These are phyloP conservation scores for Dendrolimus kikuchii DNA, from an alignment of 1,140 invertebrate genomes.

Conservation along the genomic window DNA sequence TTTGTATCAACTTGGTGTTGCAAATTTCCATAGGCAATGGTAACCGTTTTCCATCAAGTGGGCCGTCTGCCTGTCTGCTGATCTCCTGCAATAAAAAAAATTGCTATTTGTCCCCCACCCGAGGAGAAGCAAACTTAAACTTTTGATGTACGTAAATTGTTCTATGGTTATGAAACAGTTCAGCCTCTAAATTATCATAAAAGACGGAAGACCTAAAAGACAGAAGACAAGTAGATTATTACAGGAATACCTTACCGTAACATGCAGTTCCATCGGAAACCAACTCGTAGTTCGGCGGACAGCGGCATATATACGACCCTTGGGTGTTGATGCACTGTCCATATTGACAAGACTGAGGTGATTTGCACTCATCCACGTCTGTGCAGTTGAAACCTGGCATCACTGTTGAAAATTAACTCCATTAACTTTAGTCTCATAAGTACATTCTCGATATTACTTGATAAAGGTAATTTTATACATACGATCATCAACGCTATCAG, in stretches of 20 bases:
- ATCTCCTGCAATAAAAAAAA: too few relatives aligned
- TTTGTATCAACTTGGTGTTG: too few relatives aligned
- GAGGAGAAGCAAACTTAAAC: conserved; percentile 1
- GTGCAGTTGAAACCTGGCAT: conserved; percentile 74
- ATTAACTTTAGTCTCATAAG: too few relatives aligned
- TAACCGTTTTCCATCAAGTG: too few relatives aligned
- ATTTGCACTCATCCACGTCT: conserved; percentile 88
- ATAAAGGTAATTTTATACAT: conserved; percentile 16
- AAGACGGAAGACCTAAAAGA: too few relatives aligned
- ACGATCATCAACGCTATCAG: conserved; percentile 76
- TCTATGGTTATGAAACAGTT: too few relatives aligned
- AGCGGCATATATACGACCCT: conserved; percentile 88
- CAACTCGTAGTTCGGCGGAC: conserved; percentile 84
- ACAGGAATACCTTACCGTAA: conserved; percentile 46
- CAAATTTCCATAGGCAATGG: too few relatives aligned
- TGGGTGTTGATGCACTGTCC: conserved; percentile 84
- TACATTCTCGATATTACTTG: too few relatives aligned
- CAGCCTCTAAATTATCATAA: too few relatives aligned
- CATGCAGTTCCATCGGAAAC: conserved; percentile 71
- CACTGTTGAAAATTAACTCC: conserved; percentile 24
- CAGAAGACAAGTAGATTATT: too few relatives aligned
- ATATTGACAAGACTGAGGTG: conserved; percentile 80
- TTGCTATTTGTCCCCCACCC: too few relatives aligned
- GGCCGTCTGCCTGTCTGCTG: too few relatives aligned
- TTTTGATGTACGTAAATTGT: not conserved